Base-by-base conservation (phyloP, 2,113 vertebrate species). In the Pandion haliaetus region DNA sequence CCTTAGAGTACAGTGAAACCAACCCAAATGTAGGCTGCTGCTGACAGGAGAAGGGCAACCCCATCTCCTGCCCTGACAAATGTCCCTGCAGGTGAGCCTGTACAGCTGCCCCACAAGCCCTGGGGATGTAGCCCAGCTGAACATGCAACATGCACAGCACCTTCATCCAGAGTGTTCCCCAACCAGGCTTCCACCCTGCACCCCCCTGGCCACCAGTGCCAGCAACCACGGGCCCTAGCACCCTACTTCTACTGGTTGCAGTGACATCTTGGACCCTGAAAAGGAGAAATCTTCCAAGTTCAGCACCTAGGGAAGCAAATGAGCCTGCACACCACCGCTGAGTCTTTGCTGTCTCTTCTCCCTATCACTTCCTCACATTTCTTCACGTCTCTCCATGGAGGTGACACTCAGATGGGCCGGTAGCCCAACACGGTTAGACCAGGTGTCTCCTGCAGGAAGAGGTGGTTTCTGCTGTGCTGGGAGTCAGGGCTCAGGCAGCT, bases 11-110 rank as follows among this genome's bases (percentile, higher is more conserved):
- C n/a, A 49, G 14, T 70, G 76, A 28, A 62, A 58, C 32, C 40
- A 72, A 24, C 5, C 6, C 13, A 10, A 44, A n/a, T 0, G 18
- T 6, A 12, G 44, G 34, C 44, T 81, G 58, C 26, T 29, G 15
- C 63, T 47, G 38, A 21, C 4, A n/a, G 49, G 31, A 73, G 52
- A n/a, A 12, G 40, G 50, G 40, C 45, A 74, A 19, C 32, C 16
- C n/a, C 34, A 21, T 14, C 23, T 47, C 52, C n/a, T 16, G 38
- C 34, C 66, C 42, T 28, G 38, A 4, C 40, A 3, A 3, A 0
- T 24, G 42, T 44, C 47, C 69, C 38, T 29, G 52, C 42, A 40
- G 38, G 7, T 61, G 9, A n/a, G 21, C 17, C 29, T 14, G 34
- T 31, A 29, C 18, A 34, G 32, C 34, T 40, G 17, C 29, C 16